A percentile compares a stretch with the other conserved stretches of the same genome.
Conservation (phyloP, 2,113 vertebrate genomes). For the Condylura cristata region DNA sequence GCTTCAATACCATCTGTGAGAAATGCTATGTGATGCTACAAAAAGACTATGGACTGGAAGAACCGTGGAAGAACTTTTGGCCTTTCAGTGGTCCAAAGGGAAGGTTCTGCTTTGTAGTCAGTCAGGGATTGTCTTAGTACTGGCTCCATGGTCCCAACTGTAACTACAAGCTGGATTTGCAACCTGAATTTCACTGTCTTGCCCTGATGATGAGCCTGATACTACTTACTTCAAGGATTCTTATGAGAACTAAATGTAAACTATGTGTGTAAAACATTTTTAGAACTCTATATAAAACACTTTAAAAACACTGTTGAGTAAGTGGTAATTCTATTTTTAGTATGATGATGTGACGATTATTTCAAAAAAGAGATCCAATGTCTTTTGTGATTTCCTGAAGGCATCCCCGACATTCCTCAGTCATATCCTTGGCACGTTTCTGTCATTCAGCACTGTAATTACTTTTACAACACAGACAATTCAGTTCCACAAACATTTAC, state of each 20-base stretch:
- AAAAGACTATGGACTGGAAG: not conserved
- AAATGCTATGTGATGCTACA: not conserved
- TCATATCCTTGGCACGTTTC: constrained; percentile 51
- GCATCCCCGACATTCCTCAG: constrained; percentile 47
- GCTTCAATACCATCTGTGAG: not conserved
- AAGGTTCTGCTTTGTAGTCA: not conserved
- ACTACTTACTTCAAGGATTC: not conserved
- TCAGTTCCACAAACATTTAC: constrained; percentile 63
- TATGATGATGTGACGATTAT: constrained; percentile 42
- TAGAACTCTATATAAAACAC: constrained; percentile 43
- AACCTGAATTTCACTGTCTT: not conserved
- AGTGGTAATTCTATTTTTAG: constrained; percentile 64
- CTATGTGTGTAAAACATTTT: constrained; percentile 33
- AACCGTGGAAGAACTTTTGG: too few relatives aligned
- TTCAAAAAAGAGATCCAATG: constrained; percentile 20
- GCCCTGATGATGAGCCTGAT: not conserved
- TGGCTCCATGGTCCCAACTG: not conserved
- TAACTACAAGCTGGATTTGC: not conserved
- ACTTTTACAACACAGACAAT: constrained; percentile 51
- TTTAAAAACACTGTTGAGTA: constrained; percentile 11
- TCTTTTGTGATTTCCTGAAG: constrained; percentile 65
- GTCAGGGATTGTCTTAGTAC: not conserved
- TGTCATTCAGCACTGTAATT: constrained; percentile 65
- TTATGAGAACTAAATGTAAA: constrained; percentile 27
- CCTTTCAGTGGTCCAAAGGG: too few relatives aligned